Percentiles rank a stretch among this genome's conserved stretches.
phyloP scores from a whole-genome alignment of 2,113 vertebrate species.

The Myanophis thanlyinensis region DNA sequence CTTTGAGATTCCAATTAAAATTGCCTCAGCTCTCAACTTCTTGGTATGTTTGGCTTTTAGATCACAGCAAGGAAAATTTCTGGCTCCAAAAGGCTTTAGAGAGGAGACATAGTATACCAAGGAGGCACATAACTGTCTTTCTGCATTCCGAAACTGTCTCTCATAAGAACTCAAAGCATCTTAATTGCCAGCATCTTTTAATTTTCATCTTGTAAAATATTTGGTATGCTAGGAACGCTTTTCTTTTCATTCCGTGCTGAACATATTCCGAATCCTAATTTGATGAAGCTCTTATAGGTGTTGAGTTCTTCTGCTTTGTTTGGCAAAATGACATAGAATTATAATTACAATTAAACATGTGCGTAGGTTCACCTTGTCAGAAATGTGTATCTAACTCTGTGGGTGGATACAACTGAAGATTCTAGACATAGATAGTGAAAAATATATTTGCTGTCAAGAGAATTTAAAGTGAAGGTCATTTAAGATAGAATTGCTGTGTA shows the following conservation, averaged over 20 bases:
- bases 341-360: slow-evolving; percentile 40
- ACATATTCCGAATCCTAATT: slow-evolving; percentile 51
- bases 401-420: slow-evolving; percentile 30
- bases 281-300: slow-evolving; percentile 29
- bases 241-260: slow-evolving; percentile 46
- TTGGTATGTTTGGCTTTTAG: slow-evolving; percentile 30
- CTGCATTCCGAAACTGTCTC: slow-evolving; percentile 40
- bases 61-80: background rate
- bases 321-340: slow-evolving; percentile 49
- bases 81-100: background rate
- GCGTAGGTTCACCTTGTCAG: slow-evolving; percentile 19
- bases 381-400: slow-evolving; percentile 19
- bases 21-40: background rate
- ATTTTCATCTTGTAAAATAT: slow-evolving; percentile 56
- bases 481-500: background rate
- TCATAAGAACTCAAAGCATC: slow-evolving; percentile 60
- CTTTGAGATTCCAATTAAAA: slow-evolving; percentile 39
- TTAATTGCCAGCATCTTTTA: slow-evolving; percentile 58
- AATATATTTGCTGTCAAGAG: slow-evolving; percentile 12
- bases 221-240: slow-evolving; percentile 54
- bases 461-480: slow-evolving; percentile 13
- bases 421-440: slow-evolving; percentile 24
- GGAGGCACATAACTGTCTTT: slow-evolving; percentile 33
- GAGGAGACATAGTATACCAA: background rate
- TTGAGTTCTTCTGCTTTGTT: slow-evolving; percentile 51